A percentile compares a stretch with the other conserved stretches of the same genome.
Conservation (phyloP, 1,140 invertebrate species). For the Halesus radiatus region DNA sequence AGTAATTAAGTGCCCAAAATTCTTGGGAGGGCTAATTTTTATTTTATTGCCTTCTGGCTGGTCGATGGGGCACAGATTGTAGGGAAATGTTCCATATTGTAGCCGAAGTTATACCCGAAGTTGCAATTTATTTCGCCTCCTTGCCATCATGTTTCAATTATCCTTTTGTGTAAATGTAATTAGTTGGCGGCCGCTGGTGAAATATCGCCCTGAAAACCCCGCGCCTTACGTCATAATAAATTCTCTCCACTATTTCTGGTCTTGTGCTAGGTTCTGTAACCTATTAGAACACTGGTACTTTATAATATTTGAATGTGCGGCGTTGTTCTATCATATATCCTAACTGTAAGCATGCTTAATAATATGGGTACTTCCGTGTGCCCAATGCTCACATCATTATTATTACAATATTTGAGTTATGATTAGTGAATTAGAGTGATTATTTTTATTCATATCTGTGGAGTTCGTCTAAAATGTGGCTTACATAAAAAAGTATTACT, state of each 20-base stretch:
- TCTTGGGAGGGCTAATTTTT: conserved; percentile 14
- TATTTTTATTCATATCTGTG: too few relatives aligned
- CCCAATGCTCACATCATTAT: too few relatives aligned
- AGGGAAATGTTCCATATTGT: conserved; percentile 8
- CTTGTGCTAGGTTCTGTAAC: neutral
- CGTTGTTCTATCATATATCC: neutral
- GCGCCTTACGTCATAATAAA: conserved; percentile 54
- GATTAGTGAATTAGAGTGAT: too few relatives aligned
- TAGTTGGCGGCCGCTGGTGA: conserved; percentile 54
- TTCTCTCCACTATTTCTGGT: conserved; percentile 34
- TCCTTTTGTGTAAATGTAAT: conserved; percentile 57
- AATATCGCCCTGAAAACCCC: conserved; percentile 53
- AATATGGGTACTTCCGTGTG: too few relatives aligned
- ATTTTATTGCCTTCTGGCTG: conserved; percentile 23
- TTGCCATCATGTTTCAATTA: conserved; percentile 57
- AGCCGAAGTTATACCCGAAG: conserved; percentile 41
- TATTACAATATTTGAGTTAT: too few relatives aligned
- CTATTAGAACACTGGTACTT: neutral
- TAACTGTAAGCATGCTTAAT: neutral
- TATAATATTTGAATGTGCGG: neutral
- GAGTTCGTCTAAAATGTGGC: too few relatives aligned
- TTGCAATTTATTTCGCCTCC: conserved; percentile 55
- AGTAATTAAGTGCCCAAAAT: conserved; percentile 7
- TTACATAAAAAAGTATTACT: too few relatives aligned
- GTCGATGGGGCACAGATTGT: conserved; percentile 19